A percentile compares a stretch with the other conserved stretches of the same genome.
phyloP scores from a whole-genome alignment of 2,888 invertebrate genomes.

The Ennomos fuscantarius region DNA sequence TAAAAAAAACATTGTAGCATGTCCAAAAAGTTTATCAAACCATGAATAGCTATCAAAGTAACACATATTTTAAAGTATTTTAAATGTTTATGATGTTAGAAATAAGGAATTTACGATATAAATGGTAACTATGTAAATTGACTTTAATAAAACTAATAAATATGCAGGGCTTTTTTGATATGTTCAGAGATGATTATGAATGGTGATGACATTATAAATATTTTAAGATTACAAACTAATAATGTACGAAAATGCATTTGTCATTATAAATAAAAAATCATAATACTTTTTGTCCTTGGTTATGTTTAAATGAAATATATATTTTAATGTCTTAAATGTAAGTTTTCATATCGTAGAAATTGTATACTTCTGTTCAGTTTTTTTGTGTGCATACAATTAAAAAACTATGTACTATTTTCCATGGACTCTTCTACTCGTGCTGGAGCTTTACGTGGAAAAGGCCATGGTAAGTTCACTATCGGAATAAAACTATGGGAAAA shows the following conservation, averaged over 20 bases:
- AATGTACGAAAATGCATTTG: constrained; percentile 20
- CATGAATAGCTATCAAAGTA: constrained; percentile 46
- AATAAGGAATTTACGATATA: constrained; percentile 30
- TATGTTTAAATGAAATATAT: constrained; percentile 38
- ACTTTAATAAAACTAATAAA: constrained; percentile 18
- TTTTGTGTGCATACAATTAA: constrained; percentile 40
- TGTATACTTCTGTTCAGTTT: constrained; percentile 34
- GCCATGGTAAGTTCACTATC: constrained; percentile 79
- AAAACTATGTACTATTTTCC: constrained; percentile 72
- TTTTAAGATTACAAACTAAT: constrained; percentile 29
- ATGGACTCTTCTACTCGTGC: constrained; percentile 80
- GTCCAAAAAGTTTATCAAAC: constrained; percentile 18
- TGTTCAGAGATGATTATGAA: constrained; percentile 10
- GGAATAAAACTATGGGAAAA: constrained; percentile 67
- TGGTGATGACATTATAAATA: constrained; percentile 24
- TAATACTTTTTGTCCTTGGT: constrained; percentile 35
- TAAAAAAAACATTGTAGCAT: constrained; percentile 20
- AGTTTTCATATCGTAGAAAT: constrained; percentile 36
- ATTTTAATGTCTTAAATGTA: constrained; percentile 38
- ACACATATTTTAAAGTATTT: constrained; percentile 26
- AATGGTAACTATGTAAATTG: constrained; percentile 29
- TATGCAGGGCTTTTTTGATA: constrained; percentile 16
- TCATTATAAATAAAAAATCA: constrained; percentile 14
- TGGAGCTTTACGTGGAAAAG: constrained; percentile 78
- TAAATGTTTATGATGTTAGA: constrained; percentile 34